Evolutionary conservation across 2,888 invertebrate species (phyloP), one percentile per base, ranked within the genome.

Genomic region (Spatulosminthurus flaviceps): DNA sequence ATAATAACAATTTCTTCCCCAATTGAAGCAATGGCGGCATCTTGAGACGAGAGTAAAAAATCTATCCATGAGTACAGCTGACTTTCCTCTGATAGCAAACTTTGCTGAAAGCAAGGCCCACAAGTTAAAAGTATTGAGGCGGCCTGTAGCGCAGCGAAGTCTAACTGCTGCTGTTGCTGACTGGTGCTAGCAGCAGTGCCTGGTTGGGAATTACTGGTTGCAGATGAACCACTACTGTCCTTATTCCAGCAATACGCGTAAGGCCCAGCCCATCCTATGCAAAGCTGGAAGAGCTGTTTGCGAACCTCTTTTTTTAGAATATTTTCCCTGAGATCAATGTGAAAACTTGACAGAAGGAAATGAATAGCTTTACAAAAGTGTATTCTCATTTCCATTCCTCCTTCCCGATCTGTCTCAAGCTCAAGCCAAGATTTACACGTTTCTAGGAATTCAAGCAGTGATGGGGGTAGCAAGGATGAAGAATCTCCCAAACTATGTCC

Each of bases 111-210:
- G 86, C 96, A 95, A 0, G 97, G 94, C 0, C 99, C 99, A 87
- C 98, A 98, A 87, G 97, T 97, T 0, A 98, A 90, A 29, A 99
- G 90, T 13, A 97, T 95, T 81, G 97, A 96, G 95, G 98, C 97
- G 0, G 98, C 98, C 90, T 96, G 90, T 0, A 90, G 88, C 16
- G 91, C 89, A 19, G 89, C 88, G 83, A 90, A 87, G 86, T 91
- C 90, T 67, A 90, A 87, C 81, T 89, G 81, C 16, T 80, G 69
- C 29, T 83, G 82, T 34, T 81, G 82, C 7, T 67, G 51, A 13
- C 21, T 43, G 19, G 5, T n/a, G 24, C 43, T 60, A 11, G 9
- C 60, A 29, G n/a, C 22, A 28, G 28, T 19, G 0, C 43, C 42
- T 13, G 28, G n/a, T 72, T 71, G 34, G 5, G 61, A 19, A 60